Conservation (phyloP, 1,140 invertebrate genomes). For the Argopecten irradians region DNA sequence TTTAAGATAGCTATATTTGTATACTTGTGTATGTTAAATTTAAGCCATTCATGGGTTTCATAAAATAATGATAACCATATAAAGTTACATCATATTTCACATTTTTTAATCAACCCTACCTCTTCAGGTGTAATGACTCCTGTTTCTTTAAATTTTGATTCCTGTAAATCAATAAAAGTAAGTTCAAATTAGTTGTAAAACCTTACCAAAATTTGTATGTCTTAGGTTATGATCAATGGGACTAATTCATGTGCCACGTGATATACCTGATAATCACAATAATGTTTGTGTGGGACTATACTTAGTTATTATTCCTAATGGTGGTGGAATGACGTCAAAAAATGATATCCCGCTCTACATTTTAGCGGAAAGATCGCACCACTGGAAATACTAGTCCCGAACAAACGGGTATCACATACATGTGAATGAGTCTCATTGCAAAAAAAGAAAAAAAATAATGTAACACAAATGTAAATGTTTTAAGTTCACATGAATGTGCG, state of each 20-base stretch:
- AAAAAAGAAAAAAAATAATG: no score
- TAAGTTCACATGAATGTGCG: no score
- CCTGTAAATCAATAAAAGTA: constrained; percentile 80
- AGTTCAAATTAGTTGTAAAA: not conserved
- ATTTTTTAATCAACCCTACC: constrained; percentile 67
- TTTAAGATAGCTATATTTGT: no score
- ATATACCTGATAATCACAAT: not conserved
- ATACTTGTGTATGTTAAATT: no score
- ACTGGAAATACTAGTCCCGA: no score
- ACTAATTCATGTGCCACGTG: not conserved
- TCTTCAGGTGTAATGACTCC: constrained; percentile 94
- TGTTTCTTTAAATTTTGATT: constrained; percentile 99
- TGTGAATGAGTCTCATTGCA: no score
- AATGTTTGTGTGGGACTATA: not conserved
- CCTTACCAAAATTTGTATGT: not conserved
- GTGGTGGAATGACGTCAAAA: not conserved
- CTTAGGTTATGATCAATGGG: not conserved
- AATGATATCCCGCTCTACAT: not conserved
- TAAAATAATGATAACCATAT: no score
- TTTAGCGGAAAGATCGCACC: not conserved
- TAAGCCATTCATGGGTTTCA: no score
- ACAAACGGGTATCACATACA: no score
- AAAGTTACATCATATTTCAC: no score
- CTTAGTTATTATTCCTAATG: not conserved
- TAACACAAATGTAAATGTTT: no score